These are phyloP conservation scores for Planiliza haematocheilus DNA, from an alignment of 2,113 vertebrate genomes.

Conservation along the genomic window DNA sequence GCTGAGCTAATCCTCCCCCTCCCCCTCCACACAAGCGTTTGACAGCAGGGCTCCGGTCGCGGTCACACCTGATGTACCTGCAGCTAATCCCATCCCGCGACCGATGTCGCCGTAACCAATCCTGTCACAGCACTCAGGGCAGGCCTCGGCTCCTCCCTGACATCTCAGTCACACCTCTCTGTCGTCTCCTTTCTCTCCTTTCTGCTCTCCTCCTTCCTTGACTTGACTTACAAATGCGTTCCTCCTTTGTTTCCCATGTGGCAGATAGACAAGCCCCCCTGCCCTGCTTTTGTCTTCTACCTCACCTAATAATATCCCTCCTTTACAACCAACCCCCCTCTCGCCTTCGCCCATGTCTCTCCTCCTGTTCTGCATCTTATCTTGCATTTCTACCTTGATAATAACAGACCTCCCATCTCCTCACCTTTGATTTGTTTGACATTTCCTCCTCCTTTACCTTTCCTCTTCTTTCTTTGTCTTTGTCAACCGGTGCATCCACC, in stretches of 20 bases:
- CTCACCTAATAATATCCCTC: constrained; percentile 50
- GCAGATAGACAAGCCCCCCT: constrained; percentile 54
- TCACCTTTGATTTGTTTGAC: constrained; percentile 39
- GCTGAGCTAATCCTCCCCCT: constrained; percentile 62
- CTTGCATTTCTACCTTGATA: constrained; percentile 42
- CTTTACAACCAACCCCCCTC: constrained; percentile 26
- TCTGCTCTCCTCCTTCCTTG: constrained; percentile 39
- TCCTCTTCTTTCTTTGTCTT: constrained; percentile 32
- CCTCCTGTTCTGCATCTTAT: constrained; percentile 49
- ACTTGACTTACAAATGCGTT: constrained; percentile 38
- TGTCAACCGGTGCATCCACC: constrained; percentile 48
- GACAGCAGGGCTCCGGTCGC: constrained; percentile 63
- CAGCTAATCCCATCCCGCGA: constrained; percentile 77
- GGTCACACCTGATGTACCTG: constrained; percentile 79
- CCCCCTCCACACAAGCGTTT: constrained; percentile 47
- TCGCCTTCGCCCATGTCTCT: constrained; percentile 24
- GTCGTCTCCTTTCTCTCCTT: constrained; percentile 53
- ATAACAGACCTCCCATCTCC: constrained; percentile 40
- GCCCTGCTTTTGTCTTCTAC: constrained; percentile 51
- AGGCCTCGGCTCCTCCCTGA: constrained; percentile 56
- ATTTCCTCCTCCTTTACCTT: constrained; percentile 36
- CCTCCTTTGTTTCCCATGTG: constrained; percentile 42
- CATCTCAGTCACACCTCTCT: constrained; percentile 66
- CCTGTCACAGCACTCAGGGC: constrained; percentile 67
- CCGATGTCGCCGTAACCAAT: constrained; percentile 75